phyloP scores from a whole-genome alignment of 1,140 invertebrate species.

The Eupeodes corollae region DNA sequence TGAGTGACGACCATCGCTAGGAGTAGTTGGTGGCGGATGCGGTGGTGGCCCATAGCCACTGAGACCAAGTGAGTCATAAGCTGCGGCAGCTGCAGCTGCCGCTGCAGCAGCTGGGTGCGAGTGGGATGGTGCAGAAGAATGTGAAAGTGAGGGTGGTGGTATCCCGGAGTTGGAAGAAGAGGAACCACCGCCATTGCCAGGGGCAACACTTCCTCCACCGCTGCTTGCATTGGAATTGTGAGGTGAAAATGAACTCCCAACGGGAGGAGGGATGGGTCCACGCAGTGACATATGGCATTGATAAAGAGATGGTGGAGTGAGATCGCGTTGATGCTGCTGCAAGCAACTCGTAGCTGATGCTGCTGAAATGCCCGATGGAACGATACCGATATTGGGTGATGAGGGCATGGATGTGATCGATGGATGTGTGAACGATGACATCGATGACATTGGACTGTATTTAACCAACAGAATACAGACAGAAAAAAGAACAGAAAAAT shows the following conservation, averaged over 20 bases:
- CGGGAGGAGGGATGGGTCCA: slow-evolving; percentile 12
- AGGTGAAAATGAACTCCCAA: slow-evolving; percentile 7
- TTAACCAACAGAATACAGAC: not conserved
- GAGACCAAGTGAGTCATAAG: slow-evolving; percentile 14
- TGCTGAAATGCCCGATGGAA: not conserved
- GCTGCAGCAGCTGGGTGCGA: not conserved
- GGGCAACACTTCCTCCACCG: slow-evolving; percentile 1
- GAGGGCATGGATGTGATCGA: slow-evolving; percentile 20
- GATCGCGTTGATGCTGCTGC: slow-evolving; percentile 23
- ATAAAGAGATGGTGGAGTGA: slow-evolving; percentile 29
- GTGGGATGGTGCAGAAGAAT: not conserved
- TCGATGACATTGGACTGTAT: slow-evolving; percentile 21
- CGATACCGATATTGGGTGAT: slow-evolving; percentile 14
- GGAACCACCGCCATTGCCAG: not conserved
- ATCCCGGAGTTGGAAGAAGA: not conserved
- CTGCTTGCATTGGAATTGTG: not conserved
- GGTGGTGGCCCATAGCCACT: slow-evolving; percentile 19
- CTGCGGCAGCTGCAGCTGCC: not conserved
- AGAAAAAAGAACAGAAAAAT: not conserved
- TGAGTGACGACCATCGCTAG: not conserved
- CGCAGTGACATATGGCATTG: slow-evolving; percentile 31
- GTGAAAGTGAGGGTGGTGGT: not conserved
- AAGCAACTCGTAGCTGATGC: not conserved
- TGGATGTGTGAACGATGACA: slow-evolving; percentile 25
- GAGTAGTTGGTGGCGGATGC: not conserved